phyloP scores from a whole-genome alignment of 1,140 invertebrate species.

The Archivesica marissinica region DNA sequence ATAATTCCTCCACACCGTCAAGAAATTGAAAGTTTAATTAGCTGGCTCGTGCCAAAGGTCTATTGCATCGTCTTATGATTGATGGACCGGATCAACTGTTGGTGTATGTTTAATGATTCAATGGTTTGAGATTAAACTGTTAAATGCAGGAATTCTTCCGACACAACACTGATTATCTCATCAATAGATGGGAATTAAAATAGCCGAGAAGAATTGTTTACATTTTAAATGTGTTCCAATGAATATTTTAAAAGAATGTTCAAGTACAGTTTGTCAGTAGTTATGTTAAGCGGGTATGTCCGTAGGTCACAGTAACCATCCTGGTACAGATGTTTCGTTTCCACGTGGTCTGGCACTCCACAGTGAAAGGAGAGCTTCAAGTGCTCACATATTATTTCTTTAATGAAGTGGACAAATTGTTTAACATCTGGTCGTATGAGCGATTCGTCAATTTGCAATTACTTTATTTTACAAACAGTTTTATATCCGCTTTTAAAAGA shows the following conservation, averaged over 20 bases:
- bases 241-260: slow-evolving; percentile 38
- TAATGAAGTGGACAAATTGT: slow-evolving; percentile 23
- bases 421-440: slow-evolving; percentile 29
- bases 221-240: slow-evolving; percentile 39
- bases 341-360: not conserved
- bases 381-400: not conserved
- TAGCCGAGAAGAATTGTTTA: slow-evolving; percentile 33
- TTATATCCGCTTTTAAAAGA: no score
- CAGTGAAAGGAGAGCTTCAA: not conserved
- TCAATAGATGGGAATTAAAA: slow-evolving; percentile 22
- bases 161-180: not conserved
- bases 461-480: not conserved
- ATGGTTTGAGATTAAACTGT: slow-evolving; percentile 28
- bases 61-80: not conserved
- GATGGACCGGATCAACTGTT: slow-evolving; percentile 7
- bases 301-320: not conserved
- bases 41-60: not conserved
- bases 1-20: not conserved
- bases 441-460: not conserved
- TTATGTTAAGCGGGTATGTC: not conserved
- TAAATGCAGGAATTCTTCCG: slow-evolving; percentile 11
- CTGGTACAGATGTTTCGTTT: not conserved
- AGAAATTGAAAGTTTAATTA: slow-evolving; percentile 43
- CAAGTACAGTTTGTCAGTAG: not conserved
- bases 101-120: slow-evolving; percentile 44